Percentiles rank a stretch among this genome's conserved stretches.
Conservation (phyloP, 2,113 vertebrate genomes). For the Cinclus mexicanus region DNA sequence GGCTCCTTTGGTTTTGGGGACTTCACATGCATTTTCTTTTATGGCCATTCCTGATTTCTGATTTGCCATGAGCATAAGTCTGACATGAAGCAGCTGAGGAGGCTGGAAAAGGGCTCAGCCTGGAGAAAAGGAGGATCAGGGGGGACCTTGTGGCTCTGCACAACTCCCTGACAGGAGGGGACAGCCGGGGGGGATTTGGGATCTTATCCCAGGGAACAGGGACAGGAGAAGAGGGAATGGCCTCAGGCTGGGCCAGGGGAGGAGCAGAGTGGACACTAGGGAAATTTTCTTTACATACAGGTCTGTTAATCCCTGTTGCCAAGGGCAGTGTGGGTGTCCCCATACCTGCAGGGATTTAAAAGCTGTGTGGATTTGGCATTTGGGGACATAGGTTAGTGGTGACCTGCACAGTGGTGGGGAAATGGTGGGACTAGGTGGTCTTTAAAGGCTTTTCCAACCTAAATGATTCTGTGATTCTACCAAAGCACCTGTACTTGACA, state of each 20-base stretch:
- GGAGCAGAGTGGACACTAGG: accelerated
- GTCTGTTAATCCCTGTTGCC: background rate
- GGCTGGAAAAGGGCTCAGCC: background rate
- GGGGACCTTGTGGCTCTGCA: background rate
- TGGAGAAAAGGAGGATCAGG: background rate
- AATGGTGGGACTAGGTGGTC: background rate
- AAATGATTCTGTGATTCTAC: background rate
- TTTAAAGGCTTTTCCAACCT: background rate
- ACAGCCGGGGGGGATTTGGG: background rate
- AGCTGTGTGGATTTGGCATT: background rate
- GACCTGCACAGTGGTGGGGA: background rate
- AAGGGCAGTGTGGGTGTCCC: background rate
- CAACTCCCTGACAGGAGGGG: background rate
- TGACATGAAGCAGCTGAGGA: background rate
- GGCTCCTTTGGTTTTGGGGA: background rate
- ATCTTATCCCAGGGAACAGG: background rate
- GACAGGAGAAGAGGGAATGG: background rate
- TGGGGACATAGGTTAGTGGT: background rate
- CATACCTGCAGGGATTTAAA: accelerated
- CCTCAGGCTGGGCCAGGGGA: background rate
- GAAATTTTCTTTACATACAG: background rate
- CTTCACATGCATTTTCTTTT: background rate
- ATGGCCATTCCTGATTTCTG: background rate
- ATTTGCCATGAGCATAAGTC: background rate
- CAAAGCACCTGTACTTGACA: background rate